Evolutionary conservation across 2,888 invertebrate species (phyloP), one percentile per base, ranked within the genome.

Genomic region (Dilophus febrilis): DNA sequence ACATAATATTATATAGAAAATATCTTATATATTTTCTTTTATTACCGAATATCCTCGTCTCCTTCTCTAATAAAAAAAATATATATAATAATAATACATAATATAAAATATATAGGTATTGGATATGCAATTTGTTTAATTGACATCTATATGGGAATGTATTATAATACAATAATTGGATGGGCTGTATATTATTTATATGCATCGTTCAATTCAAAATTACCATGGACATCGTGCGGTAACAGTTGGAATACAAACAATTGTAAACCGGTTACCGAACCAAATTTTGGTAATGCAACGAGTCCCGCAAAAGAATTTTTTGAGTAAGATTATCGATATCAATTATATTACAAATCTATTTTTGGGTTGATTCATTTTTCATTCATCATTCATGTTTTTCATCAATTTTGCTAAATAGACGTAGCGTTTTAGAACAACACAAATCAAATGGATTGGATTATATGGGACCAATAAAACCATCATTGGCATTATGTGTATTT

Each of bases 121-220:
- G 94, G 94, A 40, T 92, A 92, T 66, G 90, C 92, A 10, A 94
- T 94, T 57, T 92, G 92, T 60, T 73, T 94, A 58, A 86, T 94
- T 52, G 91, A 92, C 64, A 74, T 92, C 57, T 94, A 92, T 68
- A 82, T 83, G 77, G 87, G 86, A 50, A 92, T 92, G 82, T 92
- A 90, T 67, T 94, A 94, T 70, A 94, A 94, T 66, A 91, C 92
- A 37, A 86, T 94, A 60, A 92, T 94, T 54, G 88, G 90, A 35
- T 92, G 92, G 88, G 90, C 91, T 34, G 80, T 90, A 40, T 90
- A 88, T 66, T 90, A 88, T 64, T 70, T 88, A 48, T 72, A 86
- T 50, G 82, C 83, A 12, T 86, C 86, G 48, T 80, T 86, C 62
- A 75, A 74, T 57, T 71, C 72, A 1, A 75, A 76, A 55, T 70